A percentile compares a stretch with the other conserved stretches of the same genome.
Evolutionary conservation across 2,797 vertebrate genomes (phyloP).

Genomic region (Sebastes ruberrimus): DNA sequence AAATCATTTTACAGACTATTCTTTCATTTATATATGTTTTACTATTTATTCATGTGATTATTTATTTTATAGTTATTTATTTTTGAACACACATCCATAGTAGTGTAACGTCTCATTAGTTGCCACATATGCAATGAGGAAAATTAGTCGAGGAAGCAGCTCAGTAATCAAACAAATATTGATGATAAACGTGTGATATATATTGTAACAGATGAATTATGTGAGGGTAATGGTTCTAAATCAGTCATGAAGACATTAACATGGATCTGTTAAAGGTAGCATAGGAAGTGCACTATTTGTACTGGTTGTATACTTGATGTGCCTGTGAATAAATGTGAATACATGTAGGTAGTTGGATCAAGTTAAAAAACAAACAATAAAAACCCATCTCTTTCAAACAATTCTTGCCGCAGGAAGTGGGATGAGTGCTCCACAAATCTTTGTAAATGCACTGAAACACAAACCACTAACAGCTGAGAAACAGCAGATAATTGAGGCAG

Average conservation of each 20-base stretch:
- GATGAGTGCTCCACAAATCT: background rate
- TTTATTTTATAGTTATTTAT: background rate
- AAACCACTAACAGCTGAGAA: constrained; percentile 1
- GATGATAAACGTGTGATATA: background rate
- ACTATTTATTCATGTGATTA: background rate
- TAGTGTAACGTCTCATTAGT: background rate
- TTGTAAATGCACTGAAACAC: background rate
- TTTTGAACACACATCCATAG: background rate
- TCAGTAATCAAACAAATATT: background rate
- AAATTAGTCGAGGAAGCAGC: background rate
- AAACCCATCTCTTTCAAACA: background rate
- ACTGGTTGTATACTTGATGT: background rate
- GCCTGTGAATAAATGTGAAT: background rate
- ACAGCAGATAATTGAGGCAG: constrained; percentile 5
- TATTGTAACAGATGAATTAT: background rate
- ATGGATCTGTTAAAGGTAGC: background rate
- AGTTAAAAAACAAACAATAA: background rate
- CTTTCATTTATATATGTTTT: background rate
- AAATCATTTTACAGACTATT: background rate
- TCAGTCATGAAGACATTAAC: background rate
- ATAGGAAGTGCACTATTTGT: background rate
- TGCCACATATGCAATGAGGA: too few relatives aligned
- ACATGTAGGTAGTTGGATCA: background rate
- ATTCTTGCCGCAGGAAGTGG: background rate
- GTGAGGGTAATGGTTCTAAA: background rate